Evolutionary conservation across 2,797 vertebrate species (phyloP), one percentile per base, ranked within the genome.

Genomic region (Euphonia xanthogaster): DNA sequence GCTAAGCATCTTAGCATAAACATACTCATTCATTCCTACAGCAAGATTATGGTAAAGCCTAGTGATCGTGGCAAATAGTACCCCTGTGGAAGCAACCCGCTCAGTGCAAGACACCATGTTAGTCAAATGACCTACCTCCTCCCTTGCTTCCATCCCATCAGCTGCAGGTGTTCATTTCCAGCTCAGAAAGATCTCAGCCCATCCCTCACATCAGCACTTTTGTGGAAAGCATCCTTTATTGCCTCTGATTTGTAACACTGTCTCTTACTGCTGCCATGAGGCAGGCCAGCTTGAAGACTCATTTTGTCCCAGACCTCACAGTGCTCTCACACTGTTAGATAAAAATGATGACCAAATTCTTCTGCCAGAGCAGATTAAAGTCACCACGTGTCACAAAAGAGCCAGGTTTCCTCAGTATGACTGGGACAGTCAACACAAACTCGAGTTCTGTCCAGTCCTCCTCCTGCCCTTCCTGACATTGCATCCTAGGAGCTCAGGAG

Each of bases 1-100:
- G 95, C 86, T 95, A 92, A 96, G 85, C 81, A 91, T 86, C 94
- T 94, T 79, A 82, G 40, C 78, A 94, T 93, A 97, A 97, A 92
- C 90, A 93, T 80, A 75, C 73, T 47, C 77, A 95, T 96, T 96
- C 90, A 85, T 68, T 97, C 55, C 78, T 90, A 44, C 83, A 92
- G 75, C 53, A 92, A 88, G 71, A 72, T 66, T 40, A 63, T 65
- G 47, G 58, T 77, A 66, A 61, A 92, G 66, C 78, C 31, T 51
- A 53, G 87, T 60, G 91, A 90, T 88, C 14, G 1, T 21, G 37
- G 79, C 72, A 86, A 80, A 93, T 8, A 93, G 45, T 75, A 71
- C 25, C 86, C 57, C 58, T 8, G 12, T 53, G 63, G 35, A 70
- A 94, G 54, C 17, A 88, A 44, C 14, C 74, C 35, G 48, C 42